A percentile compares a stretch with the other conserved stretches of the same genome.
These are phyloP conservation scores for Prinia subflava DNA, from an alignment of 2,113 vertebrate species.

Conservation along the genomic window DNA sequence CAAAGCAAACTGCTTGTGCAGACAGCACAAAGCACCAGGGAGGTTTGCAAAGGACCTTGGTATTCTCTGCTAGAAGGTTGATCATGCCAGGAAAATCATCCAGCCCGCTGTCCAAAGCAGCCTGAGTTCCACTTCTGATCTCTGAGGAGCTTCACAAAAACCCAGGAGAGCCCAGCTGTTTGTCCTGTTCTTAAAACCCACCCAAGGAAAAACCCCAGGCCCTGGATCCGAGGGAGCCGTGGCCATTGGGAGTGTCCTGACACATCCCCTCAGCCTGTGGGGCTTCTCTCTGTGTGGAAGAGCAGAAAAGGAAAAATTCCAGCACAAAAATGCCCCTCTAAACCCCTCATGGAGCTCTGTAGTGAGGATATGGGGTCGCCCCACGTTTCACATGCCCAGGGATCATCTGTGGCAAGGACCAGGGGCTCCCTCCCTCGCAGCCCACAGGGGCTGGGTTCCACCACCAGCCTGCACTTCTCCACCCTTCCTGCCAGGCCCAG, in stretches of 20 bases:
- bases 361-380: neutral
- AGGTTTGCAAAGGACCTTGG: neutral
- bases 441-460: neutral
- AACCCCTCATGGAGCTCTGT: neutral
- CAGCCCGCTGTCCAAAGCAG: neutral
- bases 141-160: neutral
- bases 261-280: neutral
- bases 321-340: neutral
- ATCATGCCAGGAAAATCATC: neutral
- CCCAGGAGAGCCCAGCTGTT: neutral
- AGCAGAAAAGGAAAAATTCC: neutral
- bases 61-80: neutral
- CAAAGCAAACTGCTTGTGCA: neutral
- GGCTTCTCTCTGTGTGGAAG: neutral
- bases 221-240: neutral
- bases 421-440: neutral
- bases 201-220: neutral
- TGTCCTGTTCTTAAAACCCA: neutral
- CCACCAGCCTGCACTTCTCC: neutral
- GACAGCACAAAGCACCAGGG: neutral
- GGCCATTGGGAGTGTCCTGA: neutral
- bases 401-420: neutral
- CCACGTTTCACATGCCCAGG: fast-evolving
- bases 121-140: neutral
- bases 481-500: neutral